Conservation (phyloP, 1,140 invertebrate genomes). For the Prorops nasuta region DNA sequence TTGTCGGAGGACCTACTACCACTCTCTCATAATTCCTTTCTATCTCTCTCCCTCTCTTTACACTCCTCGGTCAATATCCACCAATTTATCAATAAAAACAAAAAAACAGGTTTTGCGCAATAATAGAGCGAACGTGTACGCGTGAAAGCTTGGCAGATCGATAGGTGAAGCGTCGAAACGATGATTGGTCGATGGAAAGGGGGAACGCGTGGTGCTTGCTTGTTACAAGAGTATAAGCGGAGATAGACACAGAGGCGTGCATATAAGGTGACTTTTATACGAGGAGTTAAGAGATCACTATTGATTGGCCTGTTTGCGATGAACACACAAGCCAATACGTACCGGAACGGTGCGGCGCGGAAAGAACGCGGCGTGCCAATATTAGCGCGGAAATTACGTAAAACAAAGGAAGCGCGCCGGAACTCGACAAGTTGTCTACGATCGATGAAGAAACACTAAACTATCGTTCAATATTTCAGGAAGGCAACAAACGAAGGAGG, state of each 20-base stretch:
- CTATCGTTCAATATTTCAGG: too few relatives aligned
- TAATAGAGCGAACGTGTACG: not conserved
- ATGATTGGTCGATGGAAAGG: too few relatives aligned
- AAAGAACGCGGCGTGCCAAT: slow-evolving; percentile 51
- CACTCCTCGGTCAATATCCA: not conserved
- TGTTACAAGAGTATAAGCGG: not conserved
- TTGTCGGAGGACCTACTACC: slow-evolving; percentile 9
- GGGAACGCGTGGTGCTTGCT: not conserved
- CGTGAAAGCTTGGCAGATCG: not conserved
- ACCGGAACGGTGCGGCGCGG: slow-evolving; percentile 25
- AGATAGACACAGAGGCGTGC: not conserved
- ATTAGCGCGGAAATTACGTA: slow-evolving; percentile 55
- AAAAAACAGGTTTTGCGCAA: too few relatives aligned
- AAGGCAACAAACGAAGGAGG: too few relatives aligned
- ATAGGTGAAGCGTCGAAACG: not conserved
- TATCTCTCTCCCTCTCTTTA: not conserved
- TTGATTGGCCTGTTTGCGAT: slow-evolving; percentile 54
- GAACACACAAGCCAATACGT: slow-evolving; percentile 48
- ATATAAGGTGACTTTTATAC: not conserved
- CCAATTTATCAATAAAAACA: not conserved
- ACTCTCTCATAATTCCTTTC: not conserved
- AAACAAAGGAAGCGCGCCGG: slow-evolving; percentile 49
- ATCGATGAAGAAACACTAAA: slow-evolving; percentile 25
- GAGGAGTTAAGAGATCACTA: slow-evolving; percentile 48
- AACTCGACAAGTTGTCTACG: slow-evolving; percentile 38